These are phyloP conservation scores for Atta cephalotes DNA, from an alignment of 1,140 invertebrate genomes.

Conservation along the genomic window DNA sequence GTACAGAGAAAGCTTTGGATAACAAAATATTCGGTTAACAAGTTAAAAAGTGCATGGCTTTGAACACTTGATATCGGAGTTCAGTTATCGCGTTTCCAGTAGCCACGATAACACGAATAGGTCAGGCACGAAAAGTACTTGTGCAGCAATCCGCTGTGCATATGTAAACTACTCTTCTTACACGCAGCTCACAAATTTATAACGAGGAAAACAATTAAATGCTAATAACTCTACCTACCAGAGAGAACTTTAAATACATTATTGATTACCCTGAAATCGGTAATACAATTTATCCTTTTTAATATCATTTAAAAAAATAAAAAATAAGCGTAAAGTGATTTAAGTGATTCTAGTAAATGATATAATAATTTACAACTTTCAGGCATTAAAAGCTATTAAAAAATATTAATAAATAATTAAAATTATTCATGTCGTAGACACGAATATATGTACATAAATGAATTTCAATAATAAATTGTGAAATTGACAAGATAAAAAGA, in stretches of 20 bases:
- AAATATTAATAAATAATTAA: slow-evolving; percentile 14
- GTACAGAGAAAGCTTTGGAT: slow-evolving; percentile 20
- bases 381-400: slow-evolving; percentile 2
- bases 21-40: slow-evolving; percentile 51
- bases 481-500: slow-evolving; percentile 33
- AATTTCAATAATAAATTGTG: slow-evolving; percentile 44
- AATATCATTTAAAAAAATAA: neutral
- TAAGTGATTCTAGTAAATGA: neutral
- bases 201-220: slow-evolving; percentile 57
- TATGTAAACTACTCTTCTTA: slow-evolving; percentile 61
- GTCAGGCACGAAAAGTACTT: slow-evolving; percentile 55
- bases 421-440: slow-evolving; percentile 11
- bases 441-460: neutral
- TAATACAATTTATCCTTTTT: neutral
- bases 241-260: slow-evolving; percentile 19
- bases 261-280: slow-evolving; percentile 49
- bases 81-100: slow-evolving; percentile 55
- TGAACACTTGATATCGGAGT: slow-evolving; percentile 56
- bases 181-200: slow-evolving; percentile 59
- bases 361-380: neutral
- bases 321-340: neutral
- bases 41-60: slow-evolving; percentile 57
- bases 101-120: slow-evolving; percentile 54
- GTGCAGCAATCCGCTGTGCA: slow-evolving; percentile 48
- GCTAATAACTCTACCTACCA: slow-evolving; percentile 42